These are phyloP conservation scores for Papilio demoleus DNA, from an alignment of 2,888 invertebrate genomes.

Conservation along the genomic window DNA sequence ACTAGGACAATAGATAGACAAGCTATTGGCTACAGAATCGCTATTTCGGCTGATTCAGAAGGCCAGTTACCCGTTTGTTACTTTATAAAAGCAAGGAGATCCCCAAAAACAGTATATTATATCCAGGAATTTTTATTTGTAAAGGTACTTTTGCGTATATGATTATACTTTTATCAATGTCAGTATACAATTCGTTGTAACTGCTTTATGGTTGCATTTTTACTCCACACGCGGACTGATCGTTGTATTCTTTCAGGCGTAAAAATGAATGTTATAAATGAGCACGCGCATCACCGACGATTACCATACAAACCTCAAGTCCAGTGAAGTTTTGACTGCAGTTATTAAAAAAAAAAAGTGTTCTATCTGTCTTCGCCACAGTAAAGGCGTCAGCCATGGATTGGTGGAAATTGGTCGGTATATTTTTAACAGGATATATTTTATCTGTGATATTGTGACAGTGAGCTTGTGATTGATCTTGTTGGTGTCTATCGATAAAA, in stretches of 20 bases:
- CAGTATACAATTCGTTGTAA: neutral
- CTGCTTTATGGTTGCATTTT: constrained; percentile 35
- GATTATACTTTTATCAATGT: neutral
- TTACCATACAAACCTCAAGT: constrained; percentile 79
- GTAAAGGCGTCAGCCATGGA: constrained; percentile 72
- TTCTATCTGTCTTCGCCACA: constrained; percentile 50
- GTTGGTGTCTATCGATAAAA: constrained; percentile 28
- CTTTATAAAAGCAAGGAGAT: too few relatives aligned
- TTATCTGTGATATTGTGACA: constrained; percentile 45
- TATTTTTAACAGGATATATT: constrained; percentile 49
- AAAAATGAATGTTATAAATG: constrained; percentile 84
- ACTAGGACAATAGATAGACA: too few relatives aligned
- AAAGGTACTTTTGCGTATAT: too few relatives aligned
- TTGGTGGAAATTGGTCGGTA: constrained; percentile 83
- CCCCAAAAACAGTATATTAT: too few relatives aligned
- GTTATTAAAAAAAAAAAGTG: constrained; percentile 50
- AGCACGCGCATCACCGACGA: constrained; percentile 67
- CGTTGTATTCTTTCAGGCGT: constrained; percentile 74
- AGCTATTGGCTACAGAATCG: too few relatives aligned
- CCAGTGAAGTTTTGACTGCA: constrained; percentile 68
- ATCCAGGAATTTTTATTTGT: too few relatives aligned
- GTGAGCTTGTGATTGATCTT: constrained; percentile 52
- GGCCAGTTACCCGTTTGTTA: too few relatives aligned
- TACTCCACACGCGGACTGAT: constrained; percentile 50
- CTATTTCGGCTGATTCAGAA: too few relatives aligned